Conservation (phyloP, 2,888 invertebrate species). For the Anthrax anthrax region DNA sequence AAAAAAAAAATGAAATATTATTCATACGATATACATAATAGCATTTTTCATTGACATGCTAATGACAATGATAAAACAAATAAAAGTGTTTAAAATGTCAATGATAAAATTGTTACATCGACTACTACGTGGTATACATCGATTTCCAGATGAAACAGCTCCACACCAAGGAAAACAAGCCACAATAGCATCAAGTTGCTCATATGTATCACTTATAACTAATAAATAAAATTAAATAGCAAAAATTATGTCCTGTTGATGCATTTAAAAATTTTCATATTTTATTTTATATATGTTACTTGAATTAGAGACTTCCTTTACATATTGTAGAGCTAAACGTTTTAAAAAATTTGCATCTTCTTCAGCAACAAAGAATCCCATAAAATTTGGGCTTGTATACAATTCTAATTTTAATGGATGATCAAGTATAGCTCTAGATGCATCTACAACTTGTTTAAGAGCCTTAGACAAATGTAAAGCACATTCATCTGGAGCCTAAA, state of each 20-base stretch:
- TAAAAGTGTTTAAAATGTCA: no score
- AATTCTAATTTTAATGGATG: slow-evolving; percentile 59
- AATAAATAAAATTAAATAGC: slow-evolving; percentile 5
- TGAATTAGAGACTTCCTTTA: slow-evolving; percentile 60
- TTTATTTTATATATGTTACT: slow-evolving; percentile 41
- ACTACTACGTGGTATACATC: slow-evolving; percentile 46
- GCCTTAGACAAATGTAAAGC: slow-evolving; percentile 53
- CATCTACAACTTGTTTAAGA: slow-evolving; percentile 59
- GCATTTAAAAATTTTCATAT: neutral
- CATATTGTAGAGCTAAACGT: slow-evolving; percentile 63
- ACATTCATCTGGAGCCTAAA: slow-evolving; percentile 60
- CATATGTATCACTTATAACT: slow-evolving; percentile 49
- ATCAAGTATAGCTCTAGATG: slow-evolving; percentile 49
- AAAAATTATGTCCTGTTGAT: neutral
- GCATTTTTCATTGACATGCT: no score
- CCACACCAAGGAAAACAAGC: slow-evolving; percentile 67
- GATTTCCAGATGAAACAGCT: slow-evolving; percentile 41
- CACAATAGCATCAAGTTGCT: slow-evolving; percentile 58
- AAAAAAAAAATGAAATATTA: no score
- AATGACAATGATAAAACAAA: no score
- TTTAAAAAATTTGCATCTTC: slow-evolving; percentile 68
- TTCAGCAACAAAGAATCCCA: slow-evolving; percentile 78
- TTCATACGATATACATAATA: no score
- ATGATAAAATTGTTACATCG: no score
- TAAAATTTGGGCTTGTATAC: slow-evolving; percentile 76